These are phyloP conservation scores for Acanthosepion pharaonis DNA, from an alignment of 2,888 invertebrate genomes.

Conservation along the genomic window DNA sequence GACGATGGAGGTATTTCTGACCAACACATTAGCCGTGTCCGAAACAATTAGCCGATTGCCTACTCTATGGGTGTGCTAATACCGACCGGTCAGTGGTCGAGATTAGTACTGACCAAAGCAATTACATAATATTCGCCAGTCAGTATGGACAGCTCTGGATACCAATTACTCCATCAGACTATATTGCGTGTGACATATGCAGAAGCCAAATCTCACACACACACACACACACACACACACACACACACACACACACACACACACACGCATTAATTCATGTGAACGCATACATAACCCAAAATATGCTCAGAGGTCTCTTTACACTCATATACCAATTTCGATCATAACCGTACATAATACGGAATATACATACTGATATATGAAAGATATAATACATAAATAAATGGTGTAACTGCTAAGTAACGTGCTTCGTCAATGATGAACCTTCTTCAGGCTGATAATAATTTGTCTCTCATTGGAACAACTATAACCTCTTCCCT, in stretches of 20 bases:
- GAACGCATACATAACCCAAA: background rate
- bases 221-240: background rate
- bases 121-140: slow-evolving; percentile 33
- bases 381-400: too few species aligned
- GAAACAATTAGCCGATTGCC: slow-evolving; percentile 2
- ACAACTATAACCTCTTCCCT: too few species aligned
- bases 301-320: background rate
- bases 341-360: background rate
- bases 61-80: slow-evolving; percentile 21
- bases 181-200: slow-evolving; percentile 33
- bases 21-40: background rate
- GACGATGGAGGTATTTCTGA: slow-evolving; percentile 14
- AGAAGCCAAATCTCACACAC: background rate
- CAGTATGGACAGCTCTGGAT: slow-evolving; percentile 23
- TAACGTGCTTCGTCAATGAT: too few species aligned
- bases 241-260: background rate
- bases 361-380: background rate
- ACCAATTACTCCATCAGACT: slow-evolving; percentile 33
- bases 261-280: background rate
- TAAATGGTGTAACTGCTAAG: too few species aligned
- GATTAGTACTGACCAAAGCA: slow-evolving; percentile 33
- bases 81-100: slow-evolving; percentile 10
- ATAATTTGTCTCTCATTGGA: too few species aligned
- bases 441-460: too few species aligned
- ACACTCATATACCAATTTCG: background rate